phyloP scores from a whole-genome alignment of 1,140 invertebrate species.

The Drosophila melanogaster region DNA sequence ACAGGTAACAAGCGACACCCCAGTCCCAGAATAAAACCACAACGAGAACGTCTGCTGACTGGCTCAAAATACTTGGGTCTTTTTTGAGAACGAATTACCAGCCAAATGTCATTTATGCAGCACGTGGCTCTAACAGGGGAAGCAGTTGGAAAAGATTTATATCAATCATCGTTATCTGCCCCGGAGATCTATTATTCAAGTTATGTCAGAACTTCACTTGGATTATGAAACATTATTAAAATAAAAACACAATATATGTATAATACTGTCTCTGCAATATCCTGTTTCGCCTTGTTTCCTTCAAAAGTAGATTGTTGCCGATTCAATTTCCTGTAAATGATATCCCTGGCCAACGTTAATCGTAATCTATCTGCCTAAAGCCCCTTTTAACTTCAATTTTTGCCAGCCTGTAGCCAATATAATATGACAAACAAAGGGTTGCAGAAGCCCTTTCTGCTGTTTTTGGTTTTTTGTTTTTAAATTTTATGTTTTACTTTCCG shows the following conservation, averaged over 20 bases:
- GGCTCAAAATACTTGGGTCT: background rate
- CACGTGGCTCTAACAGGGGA: conserved; percentile 16
- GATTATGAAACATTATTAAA: background rate
- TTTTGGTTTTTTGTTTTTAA: background rate
- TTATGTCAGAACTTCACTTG: background rate
- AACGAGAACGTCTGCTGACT: background rate
- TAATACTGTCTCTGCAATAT: too few species aligned
- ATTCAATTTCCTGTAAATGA: background rate
- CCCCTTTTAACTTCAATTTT: conserved; percentile 53
- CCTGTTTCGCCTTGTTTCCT: background rate
- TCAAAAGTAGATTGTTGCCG: background rate
- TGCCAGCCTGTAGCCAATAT: conserved; percentile 64
- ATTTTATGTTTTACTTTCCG: conserved; percentile 1
- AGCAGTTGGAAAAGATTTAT: background rate
- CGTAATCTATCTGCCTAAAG: background rate
- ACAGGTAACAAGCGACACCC: conserved; percentile 56
- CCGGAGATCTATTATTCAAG: background rate
- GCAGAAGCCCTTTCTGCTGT: background rate
- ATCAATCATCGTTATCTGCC: background rate
- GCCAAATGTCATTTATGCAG: conserved; percentile 50
- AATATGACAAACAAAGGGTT: conserved; percentile 63
- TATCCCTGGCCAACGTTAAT: background rate
- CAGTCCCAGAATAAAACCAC: background rate
- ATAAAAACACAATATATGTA: background rate
- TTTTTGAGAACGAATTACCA: background rate